Base-by-base conservation (phyloP, 2,113 vertebrate species). In the Pseudopodoces humilis region DNA sequence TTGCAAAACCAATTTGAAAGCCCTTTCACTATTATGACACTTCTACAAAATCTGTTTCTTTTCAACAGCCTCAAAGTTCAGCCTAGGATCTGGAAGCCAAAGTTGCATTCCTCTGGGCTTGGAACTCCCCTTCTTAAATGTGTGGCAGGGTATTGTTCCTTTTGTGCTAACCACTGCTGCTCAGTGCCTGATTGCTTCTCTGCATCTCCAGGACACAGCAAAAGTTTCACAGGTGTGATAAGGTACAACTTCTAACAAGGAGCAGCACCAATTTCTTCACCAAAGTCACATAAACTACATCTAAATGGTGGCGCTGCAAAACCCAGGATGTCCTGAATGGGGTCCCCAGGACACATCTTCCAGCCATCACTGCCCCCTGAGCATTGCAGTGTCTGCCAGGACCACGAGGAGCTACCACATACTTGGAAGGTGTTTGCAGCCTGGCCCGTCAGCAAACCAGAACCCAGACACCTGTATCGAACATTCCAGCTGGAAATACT, bases 401-500 rank as follows among this genome's bases (percentile, higher is more conserved):
- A 30, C 13, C 25, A 30, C 47, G 23, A 31, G 15, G 13, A 15
- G 22, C 47, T 60, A 27, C 24, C 24, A 44, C 5, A 4, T 39
- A 24, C 1, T 0, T 13, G 37, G 27, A 49, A 35, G 16, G 27
- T 4, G 3, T 58, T 63, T 93, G 21, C 55, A 81, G 52, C 43
- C 46, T n/a, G 17, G 22, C 5, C 58, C 35, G 35, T 17, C 31
- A n/a, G 68, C 2, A 5, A 63, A 55, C 2, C 7, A 37, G 52
- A 84, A 46, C 20, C 16, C 50, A 37, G 50, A 62, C 15, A 88
- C 5, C 28, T 72, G 10, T 15, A 46, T 1, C 0, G 0, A 72
- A 31, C 22, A 33, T 53, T 28, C 7, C 19, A 44, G 53, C 25
- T 70, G 72, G 41, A 84, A 89, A 33, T 15, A 22, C 46, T 70